Evolutionary conservation across 2,113 vertebrate genomes (phyloP), one percentile per base, ranked within the genome.

Genomic region (Psittacus erithacus): DNA sequence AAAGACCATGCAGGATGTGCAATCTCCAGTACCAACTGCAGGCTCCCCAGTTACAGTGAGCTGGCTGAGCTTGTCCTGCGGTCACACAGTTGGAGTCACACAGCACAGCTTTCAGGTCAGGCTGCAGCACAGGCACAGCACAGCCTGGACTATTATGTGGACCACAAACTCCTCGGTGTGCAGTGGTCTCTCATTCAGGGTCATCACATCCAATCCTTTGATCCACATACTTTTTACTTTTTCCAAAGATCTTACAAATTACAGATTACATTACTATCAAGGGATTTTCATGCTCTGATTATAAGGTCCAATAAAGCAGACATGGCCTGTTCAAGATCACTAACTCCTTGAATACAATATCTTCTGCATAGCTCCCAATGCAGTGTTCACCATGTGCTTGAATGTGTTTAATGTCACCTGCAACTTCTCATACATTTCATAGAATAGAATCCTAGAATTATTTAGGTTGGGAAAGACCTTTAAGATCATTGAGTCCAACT

Each of bases 51-150:
- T 55, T 55, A 28, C 13, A 11, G 18, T 5, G 11, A 44, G 7
- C 43, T 68, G 43, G 35, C 16, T 50, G 25, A 68, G 9, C 38
- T 38, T 55, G 18, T 25, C 10, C 25, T 14, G 13, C 1, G 2
- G 4, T 25, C 20, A 17, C 2, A 1, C 11, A 11, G 2, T 25
- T 17, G n/a, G 8, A 27, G 16, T 59, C 3, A 2, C 19, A n/a
- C 31, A 73, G 22, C 13, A 17, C 13, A 22, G 19, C 16, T 25
- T 73, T 35, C 57, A 81, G 10, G 8, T 4, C 29, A 49, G 35
- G 31, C n/a, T 65, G 35, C 33, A 59, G 33, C 57, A 24, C 33
- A 59, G 22, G 1, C 6, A 1, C 65, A 80, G 41, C n/a, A 47
- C 8, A 17, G 41, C 14, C 28, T 67, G 31, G 31, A 17, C 11